Base-by-base conservation (phyloP, 2,113 vertebrate genomes). In the Cyanistes caeruleus region DNA sequence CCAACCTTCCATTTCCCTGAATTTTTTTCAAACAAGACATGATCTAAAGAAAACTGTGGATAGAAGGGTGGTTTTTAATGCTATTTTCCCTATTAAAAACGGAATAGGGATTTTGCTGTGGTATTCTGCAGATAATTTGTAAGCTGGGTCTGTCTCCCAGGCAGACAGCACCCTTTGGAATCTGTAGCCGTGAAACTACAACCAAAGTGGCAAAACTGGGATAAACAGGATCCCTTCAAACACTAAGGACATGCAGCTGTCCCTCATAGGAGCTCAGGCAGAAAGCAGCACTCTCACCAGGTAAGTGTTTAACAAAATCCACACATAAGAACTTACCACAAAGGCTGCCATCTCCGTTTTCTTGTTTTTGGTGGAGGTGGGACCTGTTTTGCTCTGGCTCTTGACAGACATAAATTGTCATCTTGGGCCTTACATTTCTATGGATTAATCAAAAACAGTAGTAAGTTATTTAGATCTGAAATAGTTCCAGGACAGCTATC, bases 321-420 rank as follows among this genome's bases (percentile, higher is more conserved):
- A 62, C 8, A 19, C 3, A 0, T 33, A 65, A 60, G 63, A 55
- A 97, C 98, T 95, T 96, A 98, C 98, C 98, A 93, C 98, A 98
- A 62, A 98, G 96, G 85, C 85, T 88, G 44, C 76, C 89, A 68
- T 98, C 97, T n/a, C 97, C 97, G 13, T 15, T 97, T 93, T 97
- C 96, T 89, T 96, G 80, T 94, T 98, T 98, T 76, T 97, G 96
- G 77, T 98, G 95, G 53, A 97, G 97, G 39, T 98, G 98, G 10
- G 91, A 96, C 21, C 98, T 98, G 95, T 93, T 98, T 95, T 99
- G 98, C 87, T 98, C 98, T 46, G 98, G 95, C 74, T 99, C 99
- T 97, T 99, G 99, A 91, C 98, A 99, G 53, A 99, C 98, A 55
- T 99, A 99, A 91, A 99, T 98, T 92, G 99, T 99, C 95, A 99